Base-by-base conservation (phyloP, 2,888 invertebrate genomes). In the Meteorus cinctellus region DNA sequence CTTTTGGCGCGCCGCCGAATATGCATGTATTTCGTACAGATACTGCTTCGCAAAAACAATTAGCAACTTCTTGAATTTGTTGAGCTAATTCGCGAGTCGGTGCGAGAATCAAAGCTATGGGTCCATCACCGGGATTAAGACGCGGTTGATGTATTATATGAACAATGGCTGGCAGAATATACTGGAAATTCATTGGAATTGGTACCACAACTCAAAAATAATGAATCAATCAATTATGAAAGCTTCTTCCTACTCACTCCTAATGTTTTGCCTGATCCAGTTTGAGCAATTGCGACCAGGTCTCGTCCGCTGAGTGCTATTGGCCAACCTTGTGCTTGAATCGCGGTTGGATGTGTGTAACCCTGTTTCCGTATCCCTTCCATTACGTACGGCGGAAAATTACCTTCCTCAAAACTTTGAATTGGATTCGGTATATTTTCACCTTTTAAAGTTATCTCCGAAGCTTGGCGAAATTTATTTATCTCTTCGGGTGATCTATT, bases 1-100 rank as follows among this genome's bases (percentile, higher is more conserved):
- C 97, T 90, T 98, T 98, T 0, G 98, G 97, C 1, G 99, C 98
- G n/a, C 99, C 99, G 63, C 99, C 99, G 90, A 98, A 99, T 59
- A 98, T 94, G 88, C 98, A 99, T 0, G 97, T 97, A 90, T 97
- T 97, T 60, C 96, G 92, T 45, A 98, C 95, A 84, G 94, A 93
- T 29, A 97, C 96, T 76, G 95, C 94, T 77, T 95, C 93, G 68
- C 98, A 98, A 91, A 98, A 99, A 86, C 97, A 97, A 82, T 93
- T 94, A 10, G 98, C 97, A 29, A 99, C 98, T 92, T 97, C 92
- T 81, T 90, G 90, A 76, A 93, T 93, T 84, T 93, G 91, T 81
- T 91, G 91, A 1, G 91, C 91, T 68, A 92, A 84, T 84, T 91
- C 92, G 75, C 92, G 86, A n/a, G 92, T 92, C 16, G 92, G 92